Percentiles rank a stretch among this genome's conserved stretches.
Conservation (phyloP, 2,888 invertebrate genomes). For the Leptopterna dolabrata region DNA sequence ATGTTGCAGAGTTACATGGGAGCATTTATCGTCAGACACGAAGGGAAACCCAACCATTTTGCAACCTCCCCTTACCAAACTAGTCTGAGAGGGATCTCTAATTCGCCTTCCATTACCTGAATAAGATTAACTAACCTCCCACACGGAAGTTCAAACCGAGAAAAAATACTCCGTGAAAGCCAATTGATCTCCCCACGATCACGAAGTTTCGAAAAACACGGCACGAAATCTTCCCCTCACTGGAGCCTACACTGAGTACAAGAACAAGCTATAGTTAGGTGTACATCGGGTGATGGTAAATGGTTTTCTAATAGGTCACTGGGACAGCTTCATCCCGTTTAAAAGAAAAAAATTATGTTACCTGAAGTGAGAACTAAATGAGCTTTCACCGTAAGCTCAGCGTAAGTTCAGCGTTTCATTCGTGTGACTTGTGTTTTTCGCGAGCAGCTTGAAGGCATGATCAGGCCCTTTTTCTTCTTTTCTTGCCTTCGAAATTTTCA, state of each 20-base stretch:
- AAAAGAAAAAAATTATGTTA: not conserved
- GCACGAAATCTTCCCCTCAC: constrained; percentile 20
- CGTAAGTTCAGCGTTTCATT: not conserved
- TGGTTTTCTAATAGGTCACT: constrained; percentile 11
- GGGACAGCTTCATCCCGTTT: not conserved
- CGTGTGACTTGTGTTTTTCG: not conserved
- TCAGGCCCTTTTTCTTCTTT: no score
- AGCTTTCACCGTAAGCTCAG: not conserved
- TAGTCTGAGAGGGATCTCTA: not conserved
- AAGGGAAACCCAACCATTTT: not conserved
- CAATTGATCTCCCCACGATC: constrained; percentile 34
- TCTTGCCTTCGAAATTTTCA: no score
- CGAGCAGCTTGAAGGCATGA: no score
- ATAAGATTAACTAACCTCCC: constrained; percentile 1
- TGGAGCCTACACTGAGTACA: not conserved
- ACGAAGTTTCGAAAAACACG: constrained; percentile 36
- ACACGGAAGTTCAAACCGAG: not conserved
- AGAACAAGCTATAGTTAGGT: not conserved
- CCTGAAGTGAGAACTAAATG: not conserved
- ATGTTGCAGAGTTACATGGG: not conserved
- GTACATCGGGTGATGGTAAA: not conserved
- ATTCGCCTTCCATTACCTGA: not conserved
- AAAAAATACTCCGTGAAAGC: constrained; percentile 28
- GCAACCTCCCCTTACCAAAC: not conserved
- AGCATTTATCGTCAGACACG: not conserved